Base-by-base conservation (phyloP, 2,797 vertebrate species). In the Parambassis ranga region DNA sequence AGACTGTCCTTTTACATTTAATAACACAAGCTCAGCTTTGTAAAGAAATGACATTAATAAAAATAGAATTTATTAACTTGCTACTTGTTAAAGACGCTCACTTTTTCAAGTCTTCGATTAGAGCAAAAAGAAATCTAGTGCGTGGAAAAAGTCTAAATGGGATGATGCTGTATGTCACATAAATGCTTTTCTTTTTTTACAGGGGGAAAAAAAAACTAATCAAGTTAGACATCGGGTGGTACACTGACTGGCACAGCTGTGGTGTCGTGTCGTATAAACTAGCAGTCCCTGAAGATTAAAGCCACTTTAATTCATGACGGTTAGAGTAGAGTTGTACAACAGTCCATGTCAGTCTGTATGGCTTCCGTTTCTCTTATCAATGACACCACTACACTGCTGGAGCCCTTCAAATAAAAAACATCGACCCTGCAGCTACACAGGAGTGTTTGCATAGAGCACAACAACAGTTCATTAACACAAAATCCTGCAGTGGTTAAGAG, bases 1-100 rank as follows among this genome's bases (percentile, higher is more conserved):
- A 88, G 70, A 81, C 84, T 76, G 78, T 65, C 23, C 27, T 65
- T 66, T 71, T 52, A 60, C 22, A 75, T 67, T 80, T 86, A 69
- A 82, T 71, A 87, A 89, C 44, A 51, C 52, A 79, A 62, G 59
- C 20, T 64, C 47, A 43, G 60, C 67, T 73, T 70, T 14, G 24
- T 33, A 60, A 66, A 61, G 62, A 82, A 64, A 61, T 27, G 3
- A 20, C 46, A 62, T 77, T 33, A 50, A 77, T 83, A 79, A 85
- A 86, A 87, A 80, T 65, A 79, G 67, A 85, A 83, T 71, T 26
- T 57, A 55, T 60, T 38, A 20, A 49, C 48, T 59, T 52, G 70
- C 43, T 60, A 53, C 41, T 65, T 42, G 47, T 31, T 76, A 41
- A 46, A 69, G 77, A 76, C 24, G 36, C 53, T 31, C 36, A 16